Base-by-base conservation (phyloP, 2,797 vertebrate genomes). In the Pangasius djambal region DNA sequence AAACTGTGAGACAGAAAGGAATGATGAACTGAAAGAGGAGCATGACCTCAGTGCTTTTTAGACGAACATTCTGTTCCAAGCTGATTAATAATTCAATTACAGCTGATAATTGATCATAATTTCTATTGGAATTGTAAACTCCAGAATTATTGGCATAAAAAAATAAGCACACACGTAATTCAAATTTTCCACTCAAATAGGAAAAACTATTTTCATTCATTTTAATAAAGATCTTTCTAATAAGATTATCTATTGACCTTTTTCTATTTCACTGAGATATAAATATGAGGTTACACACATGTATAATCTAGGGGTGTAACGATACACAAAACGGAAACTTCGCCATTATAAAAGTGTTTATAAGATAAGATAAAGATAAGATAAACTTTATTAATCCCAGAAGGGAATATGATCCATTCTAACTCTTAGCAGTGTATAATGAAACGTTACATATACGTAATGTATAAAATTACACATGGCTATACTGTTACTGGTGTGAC, bases 11-110 rank as follows among this genome's bases (percentile, higher is more conserved):
- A 50, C 6, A 9, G 37, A 83, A 65, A 83, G 25, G 20, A 83
- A 82, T 61, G 79, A n/a, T 57, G 52, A 83, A 70, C 28, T 70
- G 83, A 70, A 85, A 70, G 65, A 34, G n/a, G 10, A 85, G 44
- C 25, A n/a, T n/a, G 61, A 16, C 59, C 25, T 83, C 3, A 9
- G 48, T 4, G 6, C 37, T 44, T 57, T 78, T 79, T 37, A 28
- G 37, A 48, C 28, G 1, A 44, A 44, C 4, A 1, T 63, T n/a
- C 57, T 40, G 6, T 59, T 44, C 25, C 3, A 37, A n/a, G 22
- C 31, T 83, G 59, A 34, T 13, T 20, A 6, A 85, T 34, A 31
- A 50, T 69, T 13, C 40, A 13, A 34, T 22, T 69, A 25, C 4
- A 50, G 2, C n/a, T 69, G 22, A 85, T 10, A 44, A 83, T 40